Evolutionary conservation across 2,888 invertebrate species (phyloP), one percentile per base, ranked within the genome.

Genomic region (Thymelicus sylvestris): DNA sequence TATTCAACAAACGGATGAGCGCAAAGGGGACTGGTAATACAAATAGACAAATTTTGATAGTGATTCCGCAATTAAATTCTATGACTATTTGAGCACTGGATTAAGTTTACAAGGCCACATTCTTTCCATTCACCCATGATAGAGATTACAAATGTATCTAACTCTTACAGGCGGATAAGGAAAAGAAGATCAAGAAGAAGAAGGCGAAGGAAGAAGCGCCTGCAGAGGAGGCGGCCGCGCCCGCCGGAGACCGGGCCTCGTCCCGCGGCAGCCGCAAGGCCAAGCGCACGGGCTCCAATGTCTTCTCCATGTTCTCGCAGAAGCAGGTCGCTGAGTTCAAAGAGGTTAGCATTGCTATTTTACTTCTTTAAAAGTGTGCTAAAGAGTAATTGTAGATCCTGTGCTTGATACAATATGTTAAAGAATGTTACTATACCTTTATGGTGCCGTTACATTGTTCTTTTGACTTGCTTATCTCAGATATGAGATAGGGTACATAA

Each of bases 231-330:
- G 94, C 96, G 81, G 94, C 95, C 80, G 93, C 95, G 75, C 90
- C 95, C 75, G 90, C 95, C 79, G 94, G 94, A 71, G 93, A 94
- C 70, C 95, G 97, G 86, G 96, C 96, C 83, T 97, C 97, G 78
- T 97, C 97, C 84, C 96, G 97, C 81, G 97, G 97, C 81, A 97
- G 97, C 91, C 96, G 95, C 89, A 94, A 95, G 90, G 97, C 97
- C 83, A 98, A 98, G 94, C 96, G 98, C 90, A 96, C 97, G 88
- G 98, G 98, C 83, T 98, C 98, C 95, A 98, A 98, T 95, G 98
- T 98, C 91, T 98, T 98, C 96, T 98, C 98, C 88, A 98, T 98
- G 97, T 98, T 98, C 96, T 96, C 98, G 84, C 98, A 98, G 95
- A 97, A 97, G 94, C 98, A 98, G 95, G 97, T 98, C 86, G 97